These are phyloP conservation scores for Eupithecia tripunctaria DNA, from an alignment of 2,888 invertebrate genomes.

Conservation along the genomic window DNA sequence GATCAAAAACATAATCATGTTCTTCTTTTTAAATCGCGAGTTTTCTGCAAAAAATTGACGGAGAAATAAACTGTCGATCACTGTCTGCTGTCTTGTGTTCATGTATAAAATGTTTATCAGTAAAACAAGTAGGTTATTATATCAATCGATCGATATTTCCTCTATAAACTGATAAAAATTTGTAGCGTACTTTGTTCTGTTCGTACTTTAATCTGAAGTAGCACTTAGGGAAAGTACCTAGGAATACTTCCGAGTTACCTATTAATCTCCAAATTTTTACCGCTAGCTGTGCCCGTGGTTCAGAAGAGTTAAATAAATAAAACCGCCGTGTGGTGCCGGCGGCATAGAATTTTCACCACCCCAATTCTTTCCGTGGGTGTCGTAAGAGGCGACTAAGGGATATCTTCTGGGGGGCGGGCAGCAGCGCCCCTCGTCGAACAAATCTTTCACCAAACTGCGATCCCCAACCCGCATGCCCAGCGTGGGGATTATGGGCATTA, in stretches of 20 bases:
- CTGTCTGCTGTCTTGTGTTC: background rate
- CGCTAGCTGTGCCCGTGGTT: too few species aligned
- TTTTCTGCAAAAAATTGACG: background rate
- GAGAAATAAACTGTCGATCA: background rate
- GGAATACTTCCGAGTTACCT: background rate
- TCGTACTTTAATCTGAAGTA: background rate
- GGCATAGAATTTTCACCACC: too few species aligned
- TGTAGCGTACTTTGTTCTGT: background rate
- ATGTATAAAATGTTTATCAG: background rate
- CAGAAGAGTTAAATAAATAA: too few species aligned
- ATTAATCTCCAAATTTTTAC: background rate
- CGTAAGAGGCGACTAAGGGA: too few species aligned
- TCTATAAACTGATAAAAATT: background rate
- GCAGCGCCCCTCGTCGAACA: too few species aligned
- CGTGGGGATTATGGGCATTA: too few species aligned
- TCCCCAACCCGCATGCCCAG: too few species aligned
- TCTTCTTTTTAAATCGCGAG: background rate
- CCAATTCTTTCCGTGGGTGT: too few species aligned
- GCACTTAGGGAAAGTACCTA: background rate
- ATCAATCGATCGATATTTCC: background rate
- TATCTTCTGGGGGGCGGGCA: too few species aligned
- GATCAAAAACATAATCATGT: slow-evolving; percentile 24
- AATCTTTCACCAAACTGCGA: too few species aligned
- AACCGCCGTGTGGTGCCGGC: too few species aligned
- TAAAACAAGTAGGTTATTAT: background rate